phyloP scores from a whole-genome alignment of 2,113 vertebrate genomes.

The Aspiorhynchus laticeps region DNA sequence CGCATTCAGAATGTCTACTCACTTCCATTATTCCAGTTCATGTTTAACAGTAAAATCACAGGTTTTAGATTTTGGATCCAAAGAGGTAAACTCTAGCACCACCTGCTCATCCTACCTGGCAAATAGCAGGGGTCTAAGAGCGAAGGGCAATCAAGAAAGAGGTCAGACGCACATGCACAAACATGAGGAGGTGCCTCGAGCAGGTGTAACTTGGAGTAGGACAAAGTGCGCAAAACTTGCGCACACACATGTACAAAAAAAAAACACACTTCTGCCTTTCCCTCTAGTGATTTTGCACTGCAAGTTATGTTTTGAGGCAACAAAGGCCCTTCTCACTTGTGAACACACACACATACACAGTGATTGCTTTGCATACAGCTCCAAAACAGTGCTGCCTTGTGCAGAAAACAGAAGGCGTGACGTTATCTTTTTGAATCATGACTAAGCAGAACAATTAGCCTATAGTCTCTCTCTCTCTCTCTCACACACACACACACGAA shows the following conservation, averaged over 20 bases:
- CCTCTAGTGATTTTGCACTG: conserved; percentile 1
- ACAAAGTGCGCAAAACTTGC: conserved; percentile 20
- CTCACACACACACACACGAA: conserved; percentile 8
- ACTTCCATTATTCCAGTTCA: neutral
- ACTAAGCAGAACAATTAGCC: conserved; percentile 69
- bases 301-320: neutral
- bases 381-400: conserved; percentile 42
- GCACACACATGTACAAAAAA: neutral
- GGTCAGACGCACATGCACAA: conserved; percentile 1
- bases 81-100: neutral
- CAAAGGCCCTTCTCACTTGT: conserved; percentile 45
- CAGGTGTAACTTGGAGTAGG: conserved; percentile 32
- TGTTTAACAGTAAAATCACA: neutral
- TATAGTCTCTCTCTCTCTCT: conserved; percentile 27
- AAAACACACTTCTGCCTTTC: conserved; percentile 42
- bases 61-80: conserved; percentile 3
- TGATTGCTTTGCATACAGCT: conserved; percentile 39
- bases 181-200: conserved; percentile 19
- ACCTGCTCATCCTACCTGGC: conserved; percentile 5
- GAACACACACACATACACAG: conserved; percentile 17
- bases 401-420: conserved; percentile 23
- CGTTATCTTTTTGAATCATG: conserved; percentile 63
- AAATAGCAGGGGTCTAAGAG: conserved; percentile 20
- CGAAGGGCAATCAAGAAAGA: conserved; percentile 38
- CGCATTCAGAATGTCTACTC: neutral